phyloP scores from a whole-genome alignment of 2,888 invertebrate species.

The Myopa tessellatipennis region DNA sequence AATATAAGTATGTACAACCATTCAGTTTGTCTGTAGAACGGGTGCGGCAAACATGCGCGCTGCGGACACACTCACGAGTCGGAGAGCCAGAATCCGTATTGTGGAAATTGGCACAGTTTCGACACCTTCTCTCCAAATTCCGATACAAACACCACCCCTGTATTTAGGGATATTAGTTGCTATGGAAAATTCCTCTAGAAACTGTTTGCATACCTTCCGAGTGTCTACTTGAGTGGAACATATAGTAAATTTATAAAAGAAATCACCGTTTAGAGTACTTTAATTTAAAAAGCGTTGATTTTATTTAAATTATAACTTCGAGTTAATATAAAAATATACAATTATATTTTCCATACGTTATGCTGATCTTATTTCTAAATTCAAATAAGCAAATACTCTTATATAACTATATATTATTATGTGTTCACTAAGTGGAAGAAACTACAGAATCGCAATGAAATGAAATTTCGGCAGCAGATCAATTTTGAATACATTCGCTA shows the following conservation, averaged over 20 bases:
- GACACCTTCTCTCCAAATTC: too few relatives aligned
- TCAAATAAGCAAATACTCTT: conserved; percentile 31
- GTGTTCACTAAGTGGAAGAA: conserved; percentile 36
- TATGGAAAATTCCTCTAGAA: too few relatives aligned
- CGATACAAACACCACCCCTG: too few relatives aligned
- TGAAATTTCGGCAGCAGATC: neutral
- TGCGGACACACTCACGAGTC: neutral
- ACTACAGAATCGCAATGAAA: neutral
- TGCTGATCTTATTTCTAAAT: conserved; percentile 16
- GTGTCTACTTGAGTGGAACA: too few relatives aligned
- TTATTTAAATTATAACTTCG: conserved; percentile 33
- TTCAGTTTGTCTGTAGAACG: neutral
- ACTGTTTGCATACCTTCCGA: too few relatives aligned
- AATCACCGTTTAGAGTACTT: neutral
- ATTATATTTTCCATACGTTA: conserved; percentile 19
- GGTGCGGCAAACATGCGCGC: conserved; percentile 34
- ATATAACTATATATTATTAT: conserved; percentile 43
- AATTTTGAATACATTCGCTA: neutral
- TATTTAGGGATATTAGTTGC: too few relatives aligned
- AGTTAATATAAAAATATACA: conserved; percentile 36
- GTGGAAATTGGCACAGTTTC: too few relatives aligned
- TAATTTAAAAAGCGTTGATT: neutral
- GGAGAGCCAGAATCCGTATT: neutral
- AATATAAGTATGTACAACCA: too few relatives aligned
- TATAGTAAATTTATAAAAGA: too few relatives aligned